Percentiles rank a stretch among this genome's conserved stretches.
phyloP scores from a whole-genome alignment of 2,113 vertebrate species.

The Ardeotis arabs region DNA sequence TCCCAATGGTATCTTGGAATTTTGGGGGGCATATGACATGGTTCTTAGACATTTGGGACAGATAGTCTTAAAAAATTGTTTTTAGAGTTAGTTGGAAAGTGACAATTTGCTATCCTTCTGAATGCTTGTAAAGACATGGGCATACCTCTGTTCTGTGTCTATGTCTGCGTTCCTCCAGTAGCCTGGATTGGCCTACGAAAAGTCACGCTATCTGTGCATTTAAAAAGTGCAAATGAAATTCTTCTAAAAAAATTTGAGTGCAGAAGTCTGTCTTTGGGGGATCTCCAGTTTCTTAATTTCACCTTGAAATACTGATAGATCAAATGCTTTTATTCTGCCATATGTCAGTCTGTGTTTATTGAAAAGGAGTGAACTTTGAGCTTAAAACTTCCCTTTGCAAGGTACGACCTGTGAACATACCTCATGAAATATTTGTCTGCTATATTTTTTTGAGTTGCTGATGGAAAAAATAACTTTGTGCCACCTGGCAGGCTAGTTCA shows the following conservation, averaged over 20 bases:
- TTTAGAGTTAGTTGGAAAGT: background rate
- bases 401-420: background rate
- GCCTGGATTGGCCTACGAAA: background rate
- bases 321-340: background rate
- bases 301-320: background rate
- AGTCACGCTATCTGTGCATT: background rate
- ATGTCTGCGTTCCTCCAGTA: background rate
- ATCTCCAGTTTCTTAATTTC: background rate
- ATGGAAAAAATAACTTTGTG: background rate
- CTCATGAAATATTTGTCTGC: background rate
- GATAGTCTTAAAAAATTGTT: background rate
- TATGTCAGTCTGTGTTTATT: background rate
- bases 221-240: background rate
- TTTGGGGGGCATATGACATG: background rate
- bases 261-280: background rate
- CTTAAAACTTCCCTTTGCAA: background rate
- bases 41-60: fast-evolving
- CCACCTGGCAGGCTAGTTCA: background rate
- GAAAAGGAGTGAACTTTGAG: background rate
- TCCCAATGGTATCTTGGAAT: background rate
- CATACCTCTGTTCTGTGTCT: background rate
- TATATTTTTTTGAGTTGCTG: background rate
- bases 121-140: background rate
- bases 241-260: background rate
- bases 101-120: background rate